Conservation (phyloP, 2,113 vertebrate genomes). For the Chionodraco myersi region DNA sequence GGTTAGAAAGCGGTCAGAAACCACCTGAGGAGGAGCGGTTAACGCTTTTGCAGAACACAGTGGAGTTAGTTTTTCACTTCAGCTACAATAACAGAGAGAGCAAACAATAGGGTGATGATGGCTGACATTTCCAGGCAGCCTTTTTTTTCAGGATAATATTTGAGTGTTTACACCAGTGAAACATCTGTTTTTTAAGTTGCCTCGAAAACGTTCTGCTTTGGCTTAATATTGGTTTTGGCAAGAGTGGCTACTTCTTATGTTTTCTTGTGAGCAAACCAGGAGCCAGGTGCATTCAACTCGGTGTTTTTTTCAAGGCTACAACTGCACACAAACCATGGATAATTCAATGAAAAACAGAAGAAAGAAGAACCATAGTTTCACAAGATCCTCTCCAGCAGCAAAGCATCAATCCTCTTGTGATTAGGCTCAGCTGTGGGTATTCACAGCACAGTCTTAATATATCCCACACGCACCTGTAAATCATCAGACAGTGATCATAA, state of each 20-base stretch:
- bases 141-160: neutral
- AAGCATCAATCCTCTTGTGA: neutral
- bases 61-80: constrained; percentile 23
- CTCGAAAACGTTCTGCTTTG: constrained; percentile 4
- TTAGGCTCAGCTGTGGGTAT: neutral
- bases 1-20: constrained; percentile 44
- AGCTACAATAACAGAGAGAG: constrained; percentile 16
- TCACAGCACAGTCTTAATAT: neutral
- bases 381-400: neutral
- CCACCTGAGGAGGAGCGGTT: constrained; percentile 17
- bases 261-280: neutral
- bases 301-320: neutral
- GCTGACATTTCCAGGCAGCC: neutral
- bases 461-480: constrained; percentile 7
- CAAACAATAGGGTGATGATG: neutral
- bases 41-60: constrained; percentile 7
- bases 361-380: neutral
- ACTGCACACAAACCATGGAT: neutral
- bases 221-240: neutral
- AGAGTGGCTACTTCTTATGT: neutral
- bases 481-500: neutral
- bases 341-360: neutral
- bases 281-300: neutral
- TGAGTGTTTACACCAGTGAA: neutral
- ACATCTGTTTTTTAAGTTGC: neutral